Percentiles rank a stretch among this genome's conserved stretches.
These are phyloP conservation scores for Nomada fucata DNA, from an alignment of 2,888 invertebrate species.

Conservation along the genomic window DNA sequence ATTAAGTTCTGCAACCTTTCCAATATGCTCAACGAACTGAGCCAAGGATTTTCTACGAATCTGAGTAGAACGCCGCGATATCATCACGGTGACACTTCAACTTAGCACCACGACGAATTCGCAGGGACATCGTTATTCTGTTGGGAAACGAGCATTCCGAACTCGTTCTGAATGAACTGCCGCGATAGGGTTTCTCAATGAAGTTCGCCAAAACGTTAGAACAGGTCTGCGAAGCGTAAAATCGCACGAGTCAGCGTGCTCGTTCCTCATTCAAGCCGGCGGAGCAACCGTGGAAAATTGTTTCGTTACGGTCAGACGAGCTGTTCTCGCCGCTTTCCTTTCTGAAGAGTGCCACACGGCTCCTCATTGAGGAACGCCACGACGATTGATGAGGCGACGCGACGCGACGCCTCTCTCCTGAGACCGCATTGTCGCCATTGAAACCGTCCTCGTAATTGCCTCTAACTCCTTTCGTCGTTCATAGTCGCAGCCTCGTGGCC, in stretches of 20 bases:
- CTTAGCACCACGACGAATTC: neutral
- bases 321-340: slow-evolving; percentile 16
- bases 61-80: no score
- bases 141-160: neutral
- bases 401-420: slow-evolving; percentile 5
- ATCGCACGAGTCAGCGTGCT: slow-evolving; percentile 52
- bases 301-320: slow-evolving; percentile 77
- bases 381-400: slow-evolving; percentile 41
- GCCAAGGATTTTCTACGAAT: no score
- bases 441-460: slow-evolving; percentile 55
- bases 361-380: slow-evolving; percentile 23
- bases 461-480: slow-evolving; percentile 39
- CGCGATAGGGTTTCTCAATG: slow-evolving; percentile 32
- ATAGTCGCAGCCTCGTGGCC: neutral
- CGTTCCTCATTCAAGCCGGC: slow-evolving; percentile 41
- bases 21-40: no score
- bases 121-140: neutral
- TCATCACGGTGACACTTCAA: neutral
- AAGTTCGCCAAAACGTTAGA: slow-evolving; percentile 34
- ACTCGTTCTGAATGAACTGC: slow-evolving; percentile 33
- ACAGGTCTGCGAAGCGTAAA: slow-evolving; percentile 51
- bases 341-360: neutral
- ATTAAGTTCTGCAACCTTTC: no score
- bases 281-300: slow-evolving; percentile 70
- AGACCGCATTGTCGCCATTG: slow-evolving; percentile 43